Percentiles rank a stretch among this genome's conserved stretches.
Evolutionary conservation across 2,888 invertebrate species (phyloP).

Genomic region (Mythimna albipuncta): DNA sequence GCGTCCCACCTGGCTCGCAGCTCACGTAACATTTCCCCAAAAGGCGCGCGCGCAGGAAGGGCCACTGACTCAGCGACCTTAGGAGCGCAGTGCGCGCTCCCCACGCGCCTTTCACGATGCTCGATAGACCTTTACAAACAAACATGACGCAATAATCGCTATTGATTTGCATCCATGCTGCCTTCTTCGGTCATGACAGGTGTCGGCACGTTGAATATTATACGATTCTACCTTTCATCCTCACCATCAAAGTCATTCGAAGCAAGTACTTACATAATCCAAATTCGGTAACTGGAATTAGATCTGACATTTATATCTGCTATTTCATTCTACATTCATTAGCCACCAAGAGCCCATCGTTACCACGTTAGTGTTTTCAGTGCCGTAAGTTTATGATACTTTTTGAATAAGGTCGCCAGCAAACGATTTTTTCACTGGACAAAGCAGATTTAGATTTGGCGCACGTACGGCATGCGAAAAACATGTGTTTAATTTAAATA

Average conservation of each 20-base stretch:
- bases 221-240: constrained; percentile 42
- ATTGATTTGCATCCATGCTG: constrained; percentile 79
- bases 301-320: constrained; percentile 27
- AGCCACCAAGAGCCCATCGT: constrained; percentile 5
- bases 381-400: neutral
- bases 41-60: constrained; percentile 85
- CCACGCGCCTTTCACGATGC: constrained; percentile 84
- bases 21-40: constrained; percentile 86
- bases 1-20: constrained; percentile 77
- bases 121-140: constrained; percentile 74
- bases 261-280: constrained; percentile 40
- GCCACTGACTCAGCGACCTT: constrained; percentile 86
- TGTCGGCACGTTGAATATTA: constrained; percentile 58
- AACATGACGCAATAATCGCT: constrained; percentile 79
- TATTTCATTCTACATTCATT: constrained; percentile 3
- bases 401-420: constrained; percentile 12
- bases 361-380: neutral
- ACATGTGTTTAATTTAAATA: constrained; percentile 6
- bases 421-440: constrained; percentile 12
- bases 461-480: neutral
- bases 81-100: constrained; percentile 70
- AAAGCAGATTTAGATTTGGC: constrained; percentile 11
- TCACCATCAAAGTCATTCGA: constrained; percentile 36
- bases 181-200: constrained; percentile 74
- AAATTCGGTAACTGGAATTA: constrained; percentile 24